Conservation (phyloP, 2,113 vertebrate species). For the Petrocephalus microphthalmus region DNA sequence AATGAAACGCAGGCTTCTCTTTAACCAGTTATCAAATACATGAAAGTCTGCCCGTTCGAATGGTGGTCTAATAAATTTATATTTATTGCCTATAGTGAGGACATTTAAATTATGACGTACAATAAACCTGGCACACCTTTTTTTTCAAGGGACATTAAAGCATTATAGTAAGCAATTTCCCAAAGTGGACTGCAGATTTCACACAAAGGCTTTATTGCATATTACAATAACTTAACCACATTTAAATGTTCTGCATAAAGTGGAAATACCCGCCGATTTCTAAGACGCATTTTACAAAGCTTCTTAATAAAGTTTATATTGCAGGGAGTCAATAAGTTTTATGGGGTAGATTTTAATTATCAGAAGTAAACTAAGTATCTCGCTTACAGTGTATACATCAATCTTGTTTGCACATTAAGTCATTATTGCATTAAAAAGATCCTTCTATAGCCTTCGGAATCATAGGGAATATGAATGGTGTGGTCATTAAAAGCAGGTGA, state of each 20-base stretch:
- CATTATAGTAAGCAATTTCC: slow-evolving; percentile 70
- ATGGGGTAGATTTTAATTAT: slow-evolving; percentile 72
- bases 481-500: neutral
- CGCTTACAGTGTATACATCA: slow-evolving; percentile 57
- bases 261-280: slow-evolving; percentile 64
- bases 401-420: slow-evolving; percentile 58
- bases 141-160: slow-evolving; percentile 66
- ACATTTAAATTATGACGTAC: slow-evolving; percentile 82
- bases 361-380: slow-evolving; percentile 64
- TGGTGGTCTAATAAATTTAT: slow-evolving; percentile 64
- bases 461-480: neutral
- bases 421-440: slow-evolving; percentile 29
- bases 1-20: slow-evolving; percentile 61
- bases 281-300: slow-evolving; percentile 62
- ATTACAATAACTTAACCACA: slow-evolving; percentile 74
- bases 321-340: slow-evolving; percentile 67
- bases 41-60: slow-evolving; percentile 56
- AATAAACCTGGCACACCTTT: slow-evolving; percentile 68
- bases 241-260: slow-evolving; percentile 71
- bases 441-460: neutral
- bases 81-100: slow-evolving; percentile 79
- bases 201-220: slow-evolving; percentile 70
- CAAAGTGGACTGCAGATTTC: slow-evolving; percentile 75
- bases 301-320: slow-evolving; percentile 56
- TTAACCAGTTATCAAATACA: slow-evolving; percentile 68